Percentiles rank a stretch among this genome's conserved stretches.
These are phyloP conservation scores for Etheostoma perlongum DNA, from an alignment of 2,797 vertebrate genomes.

Conservation along the genomic window DNA sequence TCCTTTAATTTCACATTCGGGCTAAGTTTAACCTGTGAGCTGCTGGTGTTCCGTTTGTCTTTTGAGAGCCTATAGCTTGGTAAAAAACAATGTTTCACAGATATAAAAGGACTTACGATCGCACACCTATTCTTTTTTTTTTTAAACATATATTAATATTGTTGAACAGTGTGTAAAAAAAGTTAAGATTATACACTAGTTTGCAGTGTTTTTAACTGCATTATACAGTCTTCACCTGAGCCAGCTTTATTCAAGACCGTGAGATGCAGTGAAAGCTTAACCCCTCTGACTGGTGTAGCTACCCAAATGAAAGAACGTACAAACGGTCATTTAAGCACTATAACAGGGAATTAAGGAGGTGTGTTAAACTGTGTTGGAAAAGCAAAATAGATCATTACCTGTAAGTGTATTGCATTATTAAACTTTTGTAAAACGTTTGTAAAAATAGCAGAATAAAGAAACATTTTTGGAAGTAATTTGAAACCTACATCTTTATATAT, in stretches of 20 bases:
- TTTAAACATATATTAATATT: too few species aligned
- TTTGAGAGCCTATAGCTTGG: background rate
- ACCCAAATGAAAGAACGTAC: background rate
- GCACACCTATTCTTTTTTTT: too few species aligned
- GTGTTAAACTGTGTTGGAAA: background rate
- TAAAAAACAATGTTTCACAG: too few species aligned
- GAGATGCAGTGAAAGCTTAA: background rate
- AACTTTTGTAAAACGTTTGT: background rate
- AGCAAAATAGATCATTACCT: background rate
- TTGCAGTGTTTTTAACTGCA: too few species aligned
- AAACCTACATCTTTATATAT: background rate
- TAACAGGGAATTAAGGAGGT: background rate
- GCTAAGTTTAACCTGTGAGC: background rate
- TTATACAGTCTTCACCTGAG: too few species aligned
- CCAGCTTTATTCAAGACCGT: background rate
- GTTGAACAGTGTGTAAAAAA: too few species aligned
- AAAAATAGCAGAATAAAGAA: background rate
- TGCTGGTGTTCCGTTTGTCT: too few species aligned
- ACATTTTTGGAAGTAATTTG: background rate
- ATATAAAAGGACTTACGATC: too few species aligned
- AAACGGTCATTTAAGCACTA: background rate
- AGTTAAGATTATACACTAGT: too few species aligned
- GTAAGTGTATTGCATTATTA: background rate
- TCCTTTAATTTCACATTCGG: conserved; percentile 2
- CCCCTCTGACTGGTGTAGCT: background rate